A percentile compares a stretch with the other conserved stretches of the same genome.
Conservation (phyloP, 2,113 vertebrate genomes). For the Heterochromis multidens region DNA sequence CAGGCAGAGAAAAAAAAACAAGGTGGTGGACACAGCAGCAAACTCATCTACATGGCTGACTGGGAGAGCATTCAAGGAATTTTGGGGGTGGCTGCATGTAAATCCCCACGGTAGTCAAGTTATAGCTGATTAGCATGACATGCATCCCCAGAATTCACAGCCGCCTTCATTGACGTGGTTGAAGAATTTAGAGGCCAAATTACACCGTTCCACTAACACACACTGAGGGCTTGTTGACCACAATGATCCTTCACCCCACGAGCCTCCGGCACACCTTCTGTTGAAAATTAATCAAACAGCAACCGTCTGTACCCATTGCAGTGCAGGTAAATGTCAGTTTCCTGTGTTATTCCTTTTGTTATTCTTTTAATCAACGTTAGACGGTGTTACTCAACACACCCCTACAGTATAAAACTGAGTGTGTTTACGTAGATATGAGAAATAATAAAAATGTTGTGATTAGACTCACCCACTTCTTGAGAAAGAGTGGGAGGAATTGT, state of each 20-base stretch:
- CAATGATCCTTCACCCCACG: background rate
- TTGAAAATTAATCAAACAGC: background rate
- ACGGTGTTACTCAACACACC: slow-evolving; percentile 2
- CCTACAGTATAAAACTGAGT: background rate
- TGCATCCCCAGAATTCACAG: slow-evolving; percentile 60
- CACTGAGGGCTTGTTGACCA: slow-evolving; percentile 15
- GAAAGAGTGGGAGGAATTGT: background rate
- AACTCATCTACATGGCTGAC: background rate
- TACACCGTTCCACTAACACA: slow-evolving; percentile 48
- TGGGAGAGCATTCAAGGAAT: slow-evolving; percentile 42
- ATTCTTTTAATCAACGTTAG: background rate
- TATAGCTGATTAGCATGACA: slow-evolving; percentile 47
- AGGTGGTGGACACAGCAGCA: background rate
- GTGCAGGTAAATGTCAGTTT: background rate
- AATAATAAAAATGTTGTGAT: background rate
- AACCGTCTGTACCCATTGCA: background rate
- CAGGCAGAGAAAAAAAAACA: slow-evolving; percentile 5
- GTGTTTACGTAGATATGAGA: background rate
- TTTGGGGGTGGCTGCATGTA: slow-evolving; percentile 6
- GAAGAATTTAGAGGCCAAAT: slow-evolving; percentile 40
- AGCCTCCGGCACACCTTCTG: background rate
- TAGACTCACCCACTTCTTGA: background rate
- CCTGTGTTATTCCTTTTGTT: background rate
- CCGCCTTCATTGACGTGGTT: slow-evolving; percentile 33
- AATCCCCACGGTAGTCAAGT: slow-evolving; percentile 31